phyloP scores from a whole-genome alignment of 1,140 invertebrate species.

The Platorchestia sp. region DNA sequence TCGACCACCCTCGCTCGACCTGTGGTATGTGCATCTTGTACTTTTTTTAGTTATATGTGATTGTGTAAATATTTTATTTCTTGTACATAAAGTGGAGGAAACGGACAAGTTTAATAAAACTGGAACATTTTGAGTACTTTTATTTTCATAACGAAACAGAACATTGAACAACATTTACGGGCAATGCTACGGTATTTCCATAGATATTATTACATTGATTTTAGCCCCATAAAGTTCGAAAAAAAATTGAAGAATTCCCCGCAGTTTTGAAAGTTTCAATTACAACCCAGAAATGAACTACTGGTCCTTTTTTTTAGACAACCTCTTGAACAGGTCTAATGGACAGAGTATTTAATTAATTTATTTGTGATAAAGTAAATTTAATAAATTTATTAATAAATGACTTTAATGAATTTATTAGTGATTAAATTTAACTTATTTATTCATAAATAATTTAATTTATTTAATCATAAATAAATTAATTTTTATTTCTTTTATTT shows the following conservation, averaged over 20 bases:
- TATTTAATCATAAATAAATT: no score
- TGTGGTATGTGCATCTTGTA: background rate
- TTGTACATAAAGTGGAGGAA: constrained; percentile 18
- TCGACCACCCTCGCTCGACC: background rate
- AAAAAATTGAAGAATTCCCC: background rate
- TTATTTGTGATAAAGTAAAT: no score
- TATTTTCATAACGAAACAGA: background rate
- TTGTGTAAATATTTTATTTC: constrained; percentile 31
- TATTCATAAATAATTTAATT: no score
- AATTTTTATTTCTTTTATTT: no score
- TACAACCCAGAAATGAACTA: no score
- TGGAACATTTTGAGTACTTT: background rate
- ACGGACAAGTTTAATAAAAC: constrained; percentile 26
- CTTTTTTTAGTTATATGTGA: background rate
- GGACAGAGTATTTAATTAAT: no score
- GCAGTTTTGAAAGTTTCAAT: no score
- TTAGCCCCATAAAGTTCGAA: background rate
- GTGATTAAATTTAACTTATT: no score
- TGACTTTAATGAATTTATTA: no score
- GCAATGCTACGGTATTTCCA: background rate
- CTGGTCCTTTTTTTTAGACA: no score
- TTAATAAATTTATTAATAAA: no score
- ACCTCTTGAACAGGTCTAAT: no score
- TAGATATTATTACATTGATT: background rate
- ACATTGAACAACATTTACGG: background rate